phyloP scores from a whole-genome alignment of 1,140 invertebrate genomes.

The Drosophila lowei region DNA sequence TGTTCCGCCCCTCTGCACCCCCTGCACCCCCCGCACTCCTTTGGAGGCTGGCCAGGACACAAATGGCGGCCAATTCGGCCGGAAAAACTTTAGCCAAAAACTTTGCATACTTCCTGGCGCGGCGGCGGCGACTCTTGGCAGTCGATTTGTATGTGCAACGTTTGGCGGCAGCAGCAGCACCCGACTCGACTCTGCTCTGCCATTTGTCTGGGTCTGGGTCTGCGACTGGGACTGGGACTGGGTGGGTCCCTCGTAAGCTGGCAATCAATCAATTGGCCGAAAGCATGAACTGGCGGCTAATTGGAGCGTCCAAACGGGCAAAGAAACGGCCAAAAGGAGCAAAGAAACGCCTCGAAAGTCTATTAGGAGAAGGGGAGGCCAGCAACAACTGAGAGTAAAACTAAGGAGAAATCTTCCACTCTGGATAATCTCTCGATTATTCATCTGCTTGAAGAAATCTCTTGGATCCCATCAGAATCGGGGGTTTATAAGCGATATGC shows the following conservation, averaged over 20 bases:
- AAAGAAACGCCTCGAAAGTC: constrained; percentile 26
- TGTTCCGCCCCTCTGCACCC: background rate
- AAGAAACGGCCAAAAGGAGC: constrained; percentile 6
- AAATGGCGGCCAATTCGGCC: constrained; percentile 47
- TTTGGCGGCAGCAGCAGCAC: background rate
- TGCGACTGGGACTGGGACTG: no score
- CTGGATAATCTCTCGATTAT: background rate
- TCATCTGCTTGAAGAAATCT: constrained; percentile 11
- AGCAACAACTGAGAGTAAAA: no score
- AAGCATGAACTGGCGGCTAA: constrained; percentile 40
- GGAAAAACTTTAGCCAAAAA: constrained; percentile 66
- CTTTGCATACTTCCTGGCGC: constrained; percentile 73
- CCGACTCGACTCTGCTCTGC: background rate
- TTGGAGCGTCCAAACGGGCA: constrained; percentile 46
- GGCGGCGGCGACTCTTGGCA: constrained; percentile 12
- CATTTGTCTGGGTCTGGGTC: constrained; percentile 30
- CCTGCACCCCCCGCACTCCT: background rate
- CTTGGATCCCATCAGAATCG: constrained; percentile 19
- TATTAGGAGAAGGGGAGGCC: no score
- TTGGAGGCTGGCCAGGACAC: constrained; percentile 13
- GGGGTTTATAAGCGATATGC: background rate
- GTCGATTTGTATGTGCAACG: constrained; percentile 51
- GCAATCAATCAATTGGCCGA: constrained; percentile 74
- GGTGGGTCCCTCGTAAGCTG: constrained; percentile 46
- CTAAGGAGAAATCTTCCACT: no score